Evolutionary conservation across 2,797 vertebrate genomes (phyloP).

Genomic region (Tapera naevia): DNA sequence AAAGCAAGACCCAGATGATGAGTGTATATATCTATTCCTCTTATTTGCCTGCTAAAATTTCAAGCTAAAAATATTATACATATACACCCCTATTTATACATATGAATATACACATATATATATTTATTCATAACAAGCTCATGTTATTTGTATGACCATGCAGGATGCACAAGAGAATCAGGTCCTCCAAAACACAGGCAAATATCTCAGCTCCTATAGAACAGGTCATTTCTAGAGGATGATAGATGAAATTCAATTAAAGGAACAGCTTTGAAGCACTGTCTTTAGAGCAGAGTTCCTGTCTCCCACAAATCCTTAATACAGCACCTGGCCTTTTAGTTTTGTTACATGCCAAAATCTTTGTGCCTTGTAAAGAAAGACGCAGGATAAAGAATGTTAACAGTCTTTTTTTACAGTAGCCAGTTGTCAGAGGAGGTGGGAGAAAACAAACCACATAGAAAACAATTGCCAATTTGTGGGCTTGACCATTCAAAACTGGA

Average conservation of each 20-base stretch:
- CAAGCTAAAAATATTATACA: background rate
- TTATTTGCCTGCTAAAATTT: slow-evolving; percentile 4
- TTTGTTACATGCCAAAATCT: background rate
- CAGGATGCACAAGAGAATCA: background rate
- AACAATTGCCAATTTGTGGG: slow-evolving; percentile 59
- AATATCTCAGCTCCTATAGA: background rate
- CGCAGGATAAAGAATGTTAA: background rate
- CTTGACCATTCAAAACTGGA: slow-evolving; percentile 53
- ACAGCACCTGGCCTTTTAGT: background rate
- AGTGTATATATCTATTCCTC: background rate
- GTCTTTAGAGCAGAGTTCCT: background rate
- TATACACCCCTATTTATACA: background rate
- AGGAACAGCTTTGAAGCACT: background rate
- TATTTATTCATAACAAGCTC: slow-evolving; percentile 24
- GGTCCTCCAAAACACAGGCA: background rate
- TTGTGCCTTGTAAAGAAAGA: background rate
- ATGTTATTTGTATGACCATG: slow-evolving; percentile 30
- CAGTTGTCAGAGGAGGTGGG: slow-evolving; percentile 14
- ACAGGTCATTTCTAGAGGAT: background rate
- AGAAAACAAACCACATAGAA: slow-evolving; percentile 37
- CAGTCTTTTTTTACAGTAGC: slow-evolving; percentile 8
- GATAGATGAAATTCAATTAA: background rate
- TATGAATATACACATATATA: background rate
- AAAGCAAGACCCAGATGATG: background rate
- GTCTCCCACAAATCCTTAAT: background rate